Base-by-base conservation (phyloP, 2,113 vertebrate species). In the Dipodomys ordii region DNA sequence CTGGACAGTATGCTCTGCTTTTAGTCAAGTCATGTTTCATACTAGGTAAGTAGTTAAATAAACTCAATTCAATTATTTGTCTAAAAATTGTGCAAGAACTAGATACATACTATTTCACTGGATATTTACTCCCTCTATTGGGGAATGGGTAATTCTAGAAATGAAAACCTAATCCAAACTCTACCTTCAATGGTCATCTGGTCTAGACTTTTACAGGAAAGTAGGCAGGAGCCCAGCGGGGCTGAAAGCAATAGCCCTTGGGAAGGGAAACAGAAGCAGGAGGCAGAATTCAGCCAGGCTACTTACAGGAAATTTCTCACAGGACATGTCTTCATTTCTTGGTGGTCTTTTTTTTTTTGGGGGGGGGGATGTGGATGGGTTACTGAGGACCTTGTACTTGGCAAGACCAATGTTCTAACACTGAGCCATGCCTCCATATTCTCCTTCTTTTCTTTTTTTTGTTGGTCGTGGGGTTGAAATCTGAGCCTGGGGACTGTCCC, bases 71-170 rank as follows among this genome's bases (percentile, higher is more conserved):
- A 69, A 27, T 77, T 64, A 76, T 27, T 30, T 57, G 22, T 67
- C 44, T 74, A 32, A 83, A 77, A 90, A 67, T 69, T 20, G 27
- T 71, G 72, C 77, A 62, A 35, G 73, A 86, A 85, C 12, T 65
- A 20, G 27, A 32, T 71, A 62, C 6, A 1, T 15, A 60, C 20
- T 6, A 62, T 19, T 60, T 60, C 49, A 49, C 39, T 73, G 22
- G 23, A 65, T 74, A 64, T 74, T 90, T 65, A 83, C 60, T 82
- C 53, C 20, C 79, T 65, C 64, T 86, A 89, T 93, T 57, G 46
- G 35, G 71, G 74, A 91, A 86, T n/a, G 10, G 22, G 64, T 73
- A 96, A 77, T 85, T 90, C 30, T 78, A 88, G 22, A 82, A 85
- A 79, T 7, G 3, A 92, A 87, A 87, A 85, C 46, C 83, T 77